Evolutionary conservation across 2,888 invertebrate species (phyloP), one percentile per base, ranked within the genome.

Genomic region (Lycophotia porphyrea): DNA sequence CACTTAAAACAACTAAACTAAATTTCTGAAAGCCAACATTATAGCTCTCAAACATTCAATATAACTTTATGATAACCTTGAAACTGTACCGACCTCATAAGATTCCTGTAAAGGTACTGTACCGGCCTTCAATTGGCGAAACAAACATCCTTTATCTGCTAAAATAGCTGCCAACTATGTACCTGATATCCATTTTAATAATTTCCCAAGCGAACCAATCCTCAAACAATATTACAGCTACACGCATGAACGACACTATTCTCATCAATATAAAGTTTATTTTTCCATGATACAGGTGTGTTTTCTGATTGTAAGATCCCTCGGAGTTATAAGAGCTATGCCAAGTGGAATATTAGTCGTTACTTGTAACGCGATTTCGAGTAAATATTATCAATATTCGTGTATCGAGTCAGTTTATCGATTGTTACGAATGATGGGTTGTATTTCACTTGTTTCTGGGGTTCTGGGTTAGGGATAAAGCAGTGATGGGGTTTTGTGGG

Each of bases 91-190:
- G n/a, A 60, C 68, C 78, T 69, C 65, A 34, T 68, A 77, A 82
- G 42, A 58, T 42, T 70, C 27, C 34, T 76, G 9, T 44, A 63
- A 52, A 52, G 58, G 27, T 60, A 81, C 67, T 65, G n/a, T n/a
- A 58, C 34, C 66, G 74, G 82, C 78, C 84, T 87, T 81, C 88
- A 91, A 91, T 90, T 87, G 88, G 90, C 89, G 79, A 88, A 88
- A 91, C 91, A 91, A 92, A 91, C 91, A 91, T 85, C 92, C 88
- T 91, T 92, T 92, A 91, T 91, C 91, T 90, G 88, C 88, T 92
- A 90, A 91, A 93, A 93, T 92, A 89, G 88, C 91, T 92, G 91
- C 90, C 91, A 92, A 92, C 89, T 90, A 89, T 88, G 79, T 81
- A 74, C 83, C 78, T 89, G 87, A 88, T 91, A 90, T 89, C 88